phyloP scores from a whole-genome alignment of 2,888 invertebrate species.

The Tipula helvola region DNA sequence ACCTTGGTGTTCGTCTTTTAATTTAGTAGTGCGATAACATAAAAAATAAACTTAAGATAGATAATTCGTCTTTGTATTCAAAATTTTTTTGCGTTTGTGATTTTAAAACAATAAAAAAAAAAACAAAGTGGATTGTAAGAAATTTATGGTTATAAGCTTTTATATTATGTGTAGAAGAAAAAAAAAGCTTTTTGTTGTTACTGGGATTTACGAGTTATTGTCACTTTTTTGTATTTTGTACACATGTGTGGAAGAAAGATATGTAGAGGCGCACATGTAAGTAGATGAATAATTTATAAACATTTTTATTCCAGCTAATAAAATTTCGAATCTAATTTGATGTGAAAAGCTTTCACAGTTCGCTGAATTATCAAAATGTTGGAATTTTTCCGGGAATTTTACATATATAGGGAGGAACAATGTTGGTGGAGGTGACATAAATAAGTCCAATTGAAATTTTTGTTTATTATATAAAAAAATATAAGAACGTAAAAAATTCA shows the following conservation, averaged over 20 bases:
- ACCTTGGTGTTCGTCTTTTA: background rate
- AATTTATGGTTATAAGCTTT: background rate
- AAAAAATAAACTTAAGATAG: background rate
- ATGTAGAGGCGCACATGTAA: background rate
- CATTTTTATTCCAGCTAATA: background rate
- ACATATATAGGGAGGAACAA: too few relatives aligned
- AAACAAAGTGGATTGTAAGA: background rate
- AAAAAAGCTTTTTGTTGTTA: background rate
- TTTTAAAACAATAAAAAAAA: background rate
- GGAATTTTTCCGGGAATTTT: background rate
- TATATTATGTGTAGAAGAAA: background rate
- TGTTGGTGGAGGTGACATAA: too few relatives aligned
- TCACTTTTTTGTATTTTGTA: background rate
- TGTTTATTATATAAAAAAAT: too few relatives aligned
- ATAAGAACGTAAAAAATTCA: too few relatives aligned
- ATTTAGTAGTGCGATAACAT: background rate
- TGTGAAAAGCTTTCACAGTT: background rate
- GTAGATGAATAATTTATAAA: background rate
- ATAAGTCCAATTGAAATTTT: too few relatives aligned
- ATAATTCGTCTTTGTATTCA: background rate
- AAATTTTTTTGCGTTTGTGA: background rate
- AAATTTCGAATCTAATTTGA: background rate
- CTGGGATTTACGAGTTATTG: background rate
- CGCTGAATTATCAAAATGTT: background rate
- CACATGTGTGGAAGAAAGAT: background rate